Evolutionary conservation across 2,888 invertebrate genomes (phyloP).

Genomic region (Congeria kusceri): DNA sequence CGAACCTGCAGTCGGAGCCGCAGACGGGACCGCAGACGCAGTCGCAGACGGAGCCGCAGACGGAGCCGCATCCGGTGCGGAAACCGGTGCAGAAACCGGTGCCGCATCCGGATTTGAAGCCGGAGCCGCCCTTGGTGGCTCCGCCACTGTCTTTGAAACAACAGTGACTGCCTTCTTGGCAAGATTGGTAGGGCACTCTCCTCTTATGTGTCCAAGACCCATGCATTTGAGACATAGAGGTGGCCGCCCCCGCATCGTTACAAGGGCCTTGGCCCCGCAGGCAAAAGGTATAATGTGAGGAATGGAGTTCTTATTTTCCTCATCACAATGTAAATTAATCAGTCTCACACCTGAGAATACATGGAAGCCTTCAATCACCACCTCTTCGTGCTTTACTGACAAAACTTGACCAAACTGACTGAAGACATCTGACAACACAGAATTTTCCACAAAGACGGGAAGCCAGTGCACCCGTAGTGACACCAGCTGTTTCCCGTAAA

Average conservation of each 20-base stretch:
- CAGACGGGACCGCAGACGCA: too few relatives aligned
- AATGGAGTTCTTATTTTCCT: neutral
- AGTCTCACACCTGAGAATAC: neutral
- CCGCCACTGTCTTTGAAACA: too few relatives aligned
- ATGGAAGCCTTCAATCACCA: too few relatives aligned
- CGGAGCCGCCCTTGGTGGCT: too few relatives aligned
- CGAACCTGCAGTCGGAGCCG: too few relatives aligned
- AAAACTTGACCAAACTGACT: neutral
- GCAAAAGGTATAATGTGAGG: neutral
- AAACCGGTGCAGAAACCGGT: too few relatives aligned
- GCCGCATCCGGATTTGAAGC: too few relatives aligned
- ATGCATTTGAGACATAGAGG: neutral
- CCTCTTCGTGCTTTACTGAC: too few relatives aligned
- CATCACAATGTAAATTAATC: neutral
- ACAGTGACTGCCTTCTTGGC: too few relatives aligned
- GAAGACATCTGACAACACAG: neutral
- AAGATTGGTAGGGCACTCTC: too few relatives aligned
- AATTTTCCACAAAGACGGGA: neutral
- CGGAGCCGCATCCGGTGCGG: too few relatives aligned
- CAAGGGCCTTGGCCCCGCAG: neutral
- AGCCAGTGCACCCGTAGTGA: conserved; percentile 6
- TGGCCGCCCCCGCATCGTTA: neutral
- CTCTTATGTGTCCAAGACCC: neutral
- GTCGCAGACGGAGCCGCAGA: too few relatives aligned
- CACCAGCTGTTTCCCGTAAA: neutral